phyloP scores from a whole-genome alignment of 2,113 vertebrate species.

The Dasyornis broadbenti region DNA sequence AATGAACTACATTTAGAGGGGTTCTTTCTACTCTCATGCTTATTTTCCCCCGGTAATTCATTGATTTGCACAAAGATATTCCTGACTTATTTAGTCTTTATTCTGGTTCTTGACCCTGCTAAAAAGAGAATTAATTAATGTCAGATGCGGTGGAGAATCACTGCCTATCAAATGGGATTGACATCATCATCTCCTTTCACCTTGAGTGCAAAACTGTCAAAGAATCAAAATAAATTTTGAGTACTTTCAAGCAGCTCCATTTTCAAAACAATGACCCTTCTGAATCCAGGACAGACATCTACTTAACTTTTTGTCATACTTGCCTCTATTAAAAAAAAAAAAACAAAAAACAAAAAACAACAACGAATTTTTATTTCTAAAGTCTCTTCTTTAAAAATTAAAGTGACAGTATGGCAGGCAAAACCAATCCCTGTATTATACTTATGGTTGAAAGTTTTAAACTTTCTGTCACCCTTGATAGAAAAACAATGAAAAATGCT shows the following conservation, averaged over 20 bases:
- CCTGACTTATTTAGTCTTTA: conserved; percentile 20
- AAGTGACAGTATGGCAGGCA: neutral
- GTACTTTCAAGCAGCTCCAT: neutral
- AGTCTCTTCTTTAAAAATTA: neutral
- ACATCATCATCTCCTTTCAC: neutral
- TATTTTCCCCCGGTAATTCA: neutral
- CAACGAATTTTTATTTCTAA: neutral
- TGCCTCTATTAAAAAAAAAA: neutral
- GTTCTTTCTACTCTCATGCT: conserved; percentile 1
- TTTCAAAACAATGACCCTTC: neutral
- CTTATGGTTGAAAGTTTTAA: neutral
- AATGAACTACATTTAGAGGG: conserved; percentile 11
- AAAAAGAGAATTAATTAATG: conserved; percentile 34
- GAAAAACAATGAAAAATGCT: neutral
- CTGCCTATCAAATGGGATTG: neutral
- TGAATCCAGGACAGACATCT: neutral
- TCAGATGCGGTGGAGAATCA: neutral
- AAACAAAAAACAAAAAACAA: too few species aligned
- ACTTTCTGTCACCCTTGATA: neutral
- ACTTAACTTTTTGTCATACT: neutral
- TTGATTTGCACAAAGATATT: conserved; percentile 14
- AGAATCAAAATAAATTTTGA: conserved; percentile 16
- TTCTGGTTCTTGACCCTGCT: conserved; percentile 4
- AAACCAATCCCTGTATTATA: neutral
- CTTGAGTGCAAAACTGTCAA: neutral